Evolutionary conservation across 2,113 vertebrate genomes (phyloP).

Genomic region (Patagioenas fasciata): DNA sequence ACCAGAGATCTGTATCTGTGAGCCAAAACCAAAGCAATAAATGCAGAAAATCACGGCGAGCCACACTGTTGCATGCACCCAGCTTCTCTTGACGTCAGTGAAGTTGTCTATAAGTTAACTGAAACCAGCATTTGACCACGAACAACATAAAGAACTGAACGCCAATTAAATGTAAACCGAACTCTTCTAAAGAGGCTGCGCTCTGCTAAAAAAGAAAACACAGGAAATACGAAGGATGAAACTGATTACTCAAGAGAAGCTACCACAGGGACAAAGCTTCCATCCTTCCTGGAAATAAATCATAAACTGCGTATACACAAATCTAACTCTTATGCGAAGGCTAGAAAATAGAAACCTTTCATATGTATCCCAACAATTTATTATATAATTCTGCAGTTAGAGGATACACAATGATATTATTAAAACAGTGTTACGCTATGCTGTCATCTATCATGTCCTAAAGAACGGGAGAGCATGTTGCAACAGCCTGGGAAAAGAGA

Average conservation of each 20-base stretch:
- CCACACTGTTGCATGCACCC: neutral
- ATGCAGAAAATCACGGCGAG: neutral
- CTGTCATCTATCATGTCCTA: neutral
- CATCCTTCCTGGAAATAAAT: slow-evolving; percentile 24
- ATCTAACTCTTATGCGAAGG: neutral
- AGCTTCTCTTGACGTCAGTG: neutral
- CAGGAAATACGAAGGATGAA: slow-evolving; percentile 6
- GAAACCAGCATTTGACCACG: neutral
- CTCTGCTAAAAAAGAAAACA: slow-evolving; percentile 10
- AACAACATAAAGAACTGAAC: neutral
- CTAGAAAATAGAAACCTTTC: neutral
- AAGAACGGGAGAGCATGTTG: accelerated
- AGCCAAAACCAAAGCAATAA: neutral
- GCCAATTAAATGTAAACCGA: neutral
- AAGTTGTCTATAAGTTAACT: neutral
- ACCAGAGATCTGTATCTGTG: neutral
- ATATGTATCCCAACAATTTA: neutral
- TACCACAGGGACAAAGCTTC: neutral
- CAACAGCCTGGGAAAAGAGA: neutral
- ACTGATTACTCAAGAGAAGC: slow-evolving; percentile 1
- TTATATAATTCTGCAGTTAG: accelerated
- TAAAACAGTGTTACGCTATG: neutral
- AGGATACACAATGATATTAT: neutral
- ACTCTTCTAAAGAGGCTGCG: neutral
- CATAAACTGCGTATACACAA: neutral